phyloP scores from a whole-genome alignment of 2,797 vertebrate species.

The Hypotaenidia philippensis region DNA sequence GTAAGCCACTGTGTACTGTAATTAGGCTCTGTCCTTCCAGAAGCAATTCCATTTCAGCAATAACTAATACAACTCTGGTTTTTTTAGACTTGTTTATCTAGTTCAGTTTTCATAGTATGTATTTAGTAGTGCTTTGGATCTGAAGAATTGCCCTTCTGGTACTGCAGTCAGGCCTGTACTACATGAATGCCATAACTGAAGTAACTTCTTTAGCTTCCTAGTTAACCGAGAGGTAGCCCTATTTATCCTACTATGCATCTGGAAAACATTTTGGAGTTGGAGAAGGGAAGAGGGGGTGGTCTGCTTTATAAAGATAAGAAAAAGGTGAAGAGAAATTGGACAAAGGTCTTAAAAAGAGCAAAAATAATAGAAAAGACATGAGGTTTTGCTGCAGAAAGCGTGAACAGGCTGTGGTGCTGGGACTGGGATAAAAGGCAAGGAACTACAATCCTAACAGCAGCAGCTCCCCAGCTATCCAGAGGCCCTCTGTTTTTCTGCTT shows the following conservation, averaged over 20 bases:
- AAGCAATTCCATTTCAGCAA: conserved; percentile 1
- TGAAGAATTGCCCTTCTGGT: neutral
- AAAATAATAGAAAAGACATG: neutral
- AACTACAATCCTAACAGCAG: neutral
- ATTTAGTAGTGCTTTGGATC: neutral
- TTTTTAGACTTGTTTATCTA: neutral
- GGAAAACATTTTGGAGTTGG: neutral
- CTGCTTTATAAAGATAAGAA: neutral
- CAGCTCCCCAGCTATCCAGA: neutral
- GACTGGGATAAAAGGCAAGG: neutral
- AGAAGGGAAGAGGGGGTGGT: neutral
- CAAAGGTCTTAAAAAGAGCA: neutral
- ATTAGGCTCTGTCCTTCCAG: neutral
- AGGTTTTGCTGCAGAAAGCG: neutral
- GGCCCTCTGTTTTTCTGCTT: neutral
- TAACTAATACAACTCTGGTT: neutral
- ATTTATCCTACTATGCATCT: neutral
- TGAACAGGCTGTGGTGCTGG: neutral
- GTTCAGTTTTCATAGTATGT: neutral
- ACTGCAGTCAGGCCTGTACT: neutral
- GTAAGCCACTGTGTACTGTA: neutral
- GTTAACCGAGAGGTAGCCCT: neutral
- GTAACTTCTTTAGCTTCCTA: neutral
- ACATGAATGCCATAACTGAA: neutral
- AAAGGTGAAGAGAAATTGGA: neutral